Percentiles rank a stretch among this genome's conserved stretches.
Conservation (phyloP, 2,888 invertebrate species). For the Machimus atricapillus region DNA sequence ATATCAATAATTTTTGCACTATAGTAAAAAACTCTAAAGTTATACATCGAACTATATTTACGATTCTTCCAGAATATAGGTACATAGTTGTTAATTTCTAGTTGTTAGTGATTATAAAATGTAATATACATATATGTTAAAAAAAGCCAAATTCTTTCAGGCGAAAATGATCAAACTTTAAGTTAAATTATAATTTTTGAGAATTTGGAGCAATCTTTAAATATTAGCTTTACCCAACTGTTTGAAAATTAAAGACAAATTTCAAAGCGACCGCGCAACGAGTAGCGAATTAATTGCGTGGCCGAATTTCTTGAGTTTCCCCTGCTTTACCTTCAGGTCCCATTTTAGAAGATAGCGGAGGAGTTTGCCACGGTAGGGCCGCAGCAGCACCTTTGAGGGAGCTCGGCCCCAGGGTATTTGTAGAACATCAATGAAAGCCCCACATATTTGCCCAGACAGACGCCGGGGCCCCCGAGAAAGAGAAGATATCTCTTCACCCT, state of each 20-base stretch:
- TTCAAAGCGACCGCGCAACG: background rate
- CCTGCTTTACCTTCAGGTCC: background rate
- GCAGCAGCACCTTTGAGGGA: background rate
- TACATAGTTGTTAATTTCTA: too few species aligned
- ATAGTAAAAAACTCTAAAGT: too few species aligned
- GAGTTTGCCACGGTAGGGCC: background rate
- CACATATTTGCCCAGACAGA: conserved; percentile 12
- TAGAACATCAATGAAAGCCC: background rate
- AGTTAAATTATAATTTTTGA: background rate
- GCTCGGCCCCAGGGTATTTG: background rate
- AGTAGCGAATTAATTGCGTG: background rate
- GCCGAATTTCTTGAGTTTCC: background rate
- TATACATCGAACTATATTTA: too few species aligned
- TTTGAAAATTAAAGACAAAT: background rate
- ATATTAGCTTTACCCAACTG: background rate
- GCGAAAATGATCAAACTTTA: background rate
- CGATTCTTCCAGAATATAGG: too few species aligned
- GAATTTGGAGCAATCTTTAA: background rate
- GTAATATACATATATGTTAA: too few species aligned
- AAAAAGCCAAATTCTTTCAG: too few species aligned
- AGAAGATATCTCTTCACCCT: background rate
- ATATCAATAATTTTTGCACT: too few species aligned
- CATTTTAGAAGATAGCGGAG: background rate
- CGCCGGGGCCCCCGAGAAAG: background rate
- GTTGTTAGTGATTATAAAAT: too few species aligned